A percentile compares a stretch with the other conserved stretches of the same genome.
phyloP scores from a whole-genome alignment of 2,888 invertebrate genomes.

The Cephonodes hylas region DNA sequence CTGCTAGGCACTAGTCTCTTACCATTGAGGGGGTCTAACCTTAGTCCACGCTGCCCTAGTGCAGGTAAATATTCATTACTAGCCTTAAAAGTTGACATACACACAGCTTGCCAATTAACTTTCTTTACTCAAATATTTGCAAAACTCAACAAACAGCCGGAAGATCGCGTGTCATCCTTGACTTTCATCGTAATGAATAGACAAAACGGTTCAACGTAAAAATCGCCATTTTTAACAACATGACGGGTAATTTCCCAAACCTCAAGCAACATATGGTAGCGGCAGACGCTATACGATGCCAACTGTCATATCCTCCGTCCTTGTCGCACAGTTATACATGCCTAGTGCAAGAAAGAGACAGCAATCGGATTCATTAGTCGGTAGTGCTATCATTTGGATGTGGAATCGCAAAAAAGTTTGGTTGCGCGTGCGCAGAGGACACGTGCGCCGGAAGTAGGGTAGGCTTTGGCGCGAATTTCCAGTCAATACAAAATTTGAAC shows the following conservation, averaged over 20 bases:
- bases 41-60: too few relatives aligned
- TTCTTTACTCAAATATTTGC: conserved; percentile 1
- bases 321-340: conserved; percentile 32
- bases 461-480: conserved; percentile 75
- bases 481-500: conserved; percentile 62
- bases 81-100: neutral
- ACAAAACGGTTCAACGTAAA: conserved; percentile 49
- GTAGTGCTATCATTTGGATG: conserved; percentile 75
- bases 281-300: conserved; percentile 75
- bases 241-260: conserved; percentile 74
- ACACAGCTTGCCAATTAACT: neutral
- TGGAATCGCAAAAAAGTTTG: conserved; percentile 67
- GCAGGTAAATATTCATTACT: too few relatives aligned
- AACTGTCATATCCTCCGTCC: conserved; percentile 66
- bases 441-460: conserved; percentile 72
- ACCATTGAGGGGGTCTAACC: too few relatives aligned
- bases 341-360: conserved; percentile 44
- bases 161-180: conserved; percentile 39
- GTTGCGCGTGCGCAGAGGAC: conserved; percentile 57
- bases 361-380: conserved; percentile 67
- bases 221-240: conserved; percentile 63
- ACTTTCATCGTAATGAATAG: conserved; percentile 58
- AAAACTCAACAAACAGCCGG: neutral
- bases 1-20: too few relatives aligned
- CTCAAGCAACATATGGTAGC: conserved; percentile 77